phyloP scores from a whole-genome alignment of 2,113 vertebrate species.

The Dissostichus mawsoni region DNA sequence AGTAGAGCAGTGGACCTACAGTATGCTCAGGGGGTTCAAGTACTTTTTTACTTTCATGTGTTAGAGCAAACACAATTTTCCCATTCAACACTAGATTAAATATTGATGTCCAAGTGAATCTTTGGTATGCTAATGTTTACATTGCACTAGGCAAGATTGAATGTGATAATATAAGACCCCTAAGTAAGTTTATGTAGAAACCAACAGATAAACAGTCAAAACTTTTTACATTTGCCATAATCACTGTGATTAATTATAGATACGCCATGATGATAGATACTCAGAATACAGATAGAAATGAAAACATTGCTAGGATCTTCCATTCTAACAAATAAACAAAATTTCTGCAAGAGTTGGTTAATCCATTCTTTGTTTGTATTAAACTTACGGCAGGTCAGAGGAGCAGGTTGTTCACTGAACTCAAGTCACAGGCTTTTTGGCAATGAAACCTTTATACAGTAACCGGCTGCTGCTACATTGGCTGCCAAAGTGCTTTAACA shows the following conservation, averaged over 20 bases:
- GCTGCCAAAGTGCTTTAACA: conserved; percentile 63
- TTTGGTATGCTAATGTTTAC: too few relatives aligned
- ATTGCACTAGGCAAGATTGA: too few relatives aligned
- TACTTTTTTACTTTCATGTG: not conserved
- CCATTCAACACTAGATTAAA: conserved; percentile 24
- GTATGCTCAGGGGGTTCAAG: not conserved
- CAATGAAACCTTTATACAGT: conserved; percentile 37
- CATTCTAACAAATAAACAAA: not conserved
- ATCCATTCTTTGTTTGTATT: not conserved
- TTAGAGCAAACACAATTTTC: not conserved
- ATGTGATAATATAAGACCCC: not conserved
- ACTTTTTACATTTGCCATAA: conserved; percentile 1
- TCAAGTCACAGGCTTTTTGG: conserved; percentile 42
- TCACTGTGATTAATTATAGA: not conserved
- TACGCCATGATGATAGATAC: not conserved
- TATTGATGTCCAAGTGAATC: conserved; percentile 16
- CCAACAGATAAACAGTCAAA: not conserved
- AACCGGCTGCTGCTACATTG: conserved; percentile 44
- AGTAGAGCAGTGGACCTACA: not conserved
- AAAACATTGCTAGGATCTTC: not conserved
- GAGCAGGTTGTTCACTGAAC: conserved; percentile 34
- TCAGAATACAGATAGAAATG: not conserved
- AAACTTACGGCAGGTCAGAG: conserved; percentile 28
- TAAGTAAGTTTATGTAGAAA: conserved; percentile 7
- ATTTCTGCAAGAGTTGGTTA: not conserved